These are phyloP conservation scores for Pampus argenteus DNA, from an alignment of 2,797 vertebrate species.

Conservation along the genomic window DNA sequence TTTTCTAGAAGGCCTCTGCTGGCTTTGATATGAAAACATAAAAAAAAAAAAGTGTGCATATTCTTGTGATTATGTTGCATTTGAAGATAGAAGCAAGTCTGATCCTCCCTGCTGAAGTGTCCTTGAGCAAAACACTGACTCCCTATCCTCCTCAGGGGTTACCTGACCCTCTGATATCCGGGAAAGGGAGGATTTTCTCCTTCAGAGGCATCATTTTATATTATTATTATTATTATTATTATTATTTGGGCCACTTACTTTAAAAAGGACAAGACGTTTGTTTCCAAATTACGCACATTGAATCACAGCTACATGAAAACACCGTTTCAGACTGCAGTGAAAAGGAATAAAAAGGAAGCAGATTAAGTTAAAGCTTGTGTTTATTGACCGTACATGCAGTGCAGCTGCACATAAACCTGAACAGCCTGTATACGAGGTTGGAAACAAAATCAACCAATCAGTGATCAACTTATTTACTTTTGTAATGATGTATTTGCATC, in stretches of 20 bases:
- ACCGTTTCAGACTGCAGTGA: background rate
- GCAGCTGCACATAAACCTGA: background rate
- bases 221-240: no score
- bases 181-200: background rate
- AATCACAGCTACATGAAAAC: background rate
- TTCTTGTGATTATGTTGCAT: background rate
- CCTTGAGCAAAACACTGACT: slow-evolving; percentile 19
- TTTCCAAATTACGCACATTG: slow-evolving; percentile 22
- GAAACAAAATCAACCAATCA: no score
- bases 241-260: no score
- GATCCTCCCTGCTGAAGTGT: slow-evolving; percentile 28
- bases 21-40: background rate
- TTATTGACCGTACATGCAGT: slow-evolving; percentile 18
- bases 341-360: slow-evolving; percentile 11
- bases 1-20: slow-evolving; percentile 18
- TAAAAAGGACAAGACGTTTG: no score
- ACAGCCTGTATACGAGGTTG: no score
- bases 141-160: background rate
- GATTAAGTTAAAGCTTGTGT: background rate
- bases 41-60: no score
- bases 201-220: background rate
- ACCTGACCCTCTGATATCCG: slow-evolving; percentile 12
- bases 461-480: no score
- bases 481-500: background rate
- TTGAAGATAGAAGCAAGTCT: background rate